phyloP scores from a whole-genome alignment of 2,888 invertebrate genomes.

The Idaea biselata region DNA sequence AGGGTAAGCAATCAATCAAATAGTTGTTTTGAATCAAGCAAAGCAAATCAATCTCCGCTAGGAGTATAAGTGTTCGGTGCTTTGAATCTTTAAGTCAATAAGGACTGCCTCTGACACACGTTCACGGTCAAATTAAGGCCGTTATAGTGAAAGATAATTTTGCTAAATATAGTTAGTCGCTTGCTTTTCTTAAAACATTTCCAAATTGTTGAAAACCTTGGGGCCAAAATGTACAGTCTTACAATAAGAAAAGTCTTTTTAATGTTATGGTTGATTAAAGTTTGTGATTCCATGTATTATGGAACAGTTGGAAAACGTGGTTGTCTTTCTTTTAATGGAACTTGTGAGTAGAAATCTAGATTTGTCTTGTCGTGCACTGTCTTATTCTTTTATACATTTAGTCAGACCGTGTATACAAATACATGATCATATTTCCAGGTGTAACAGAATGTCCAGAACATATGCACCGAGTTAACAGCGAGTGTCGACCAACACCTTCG shows the following conservation, averaged over 20 bases:
- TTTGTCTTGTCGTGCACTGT: too few relatives aligned
- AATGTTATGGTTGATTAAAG: constrained; percentile 33
- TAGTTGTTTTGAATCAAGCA: background rate
- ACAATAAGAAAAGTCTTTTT: constrained; percentile 33
- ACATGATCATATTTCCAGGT: constrained; percentile 41
- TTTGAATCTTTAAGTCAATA: background rate
- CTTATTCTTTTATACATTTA: constrained; percentile 1
- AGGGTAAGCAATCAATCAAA: too few relatives aligned
- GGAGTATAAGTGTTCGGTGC: background rate
- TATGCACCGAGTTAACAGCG: constrained; percentile 68
- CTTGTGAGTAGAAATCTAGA: constrained; percentile 53
- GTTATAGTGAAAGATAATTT: too few relatives aligned
- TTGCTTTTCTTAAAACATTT: background rate
- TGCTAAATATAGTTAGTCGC: too few relatives aligned
- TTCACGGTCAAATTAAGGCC: too few relatives aligned
- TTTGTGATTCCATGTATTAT: constrained; percentile 47
- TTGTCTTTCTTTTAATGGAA: constrained; percentile 57
- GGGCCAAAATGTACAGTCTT: constrained; percentile 16
- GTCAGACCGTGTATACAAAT: background rate
- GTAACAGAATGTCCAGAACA: constrained; percentile 59
- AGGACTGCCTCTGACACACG: too few relatives aligned
- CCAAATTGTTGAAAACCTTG: background rate
- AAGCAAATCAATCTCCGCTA: too few relatives aligned
- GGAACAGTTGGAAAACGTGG: constrained; percentile 48
- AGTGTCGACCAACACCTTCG: constrained; percentile 64